These are phyloP conservation scores for Cheracebus regulus DNA, from an alignment of 2,797 vertebrate species.

Conservation along the genomic window DNA sequence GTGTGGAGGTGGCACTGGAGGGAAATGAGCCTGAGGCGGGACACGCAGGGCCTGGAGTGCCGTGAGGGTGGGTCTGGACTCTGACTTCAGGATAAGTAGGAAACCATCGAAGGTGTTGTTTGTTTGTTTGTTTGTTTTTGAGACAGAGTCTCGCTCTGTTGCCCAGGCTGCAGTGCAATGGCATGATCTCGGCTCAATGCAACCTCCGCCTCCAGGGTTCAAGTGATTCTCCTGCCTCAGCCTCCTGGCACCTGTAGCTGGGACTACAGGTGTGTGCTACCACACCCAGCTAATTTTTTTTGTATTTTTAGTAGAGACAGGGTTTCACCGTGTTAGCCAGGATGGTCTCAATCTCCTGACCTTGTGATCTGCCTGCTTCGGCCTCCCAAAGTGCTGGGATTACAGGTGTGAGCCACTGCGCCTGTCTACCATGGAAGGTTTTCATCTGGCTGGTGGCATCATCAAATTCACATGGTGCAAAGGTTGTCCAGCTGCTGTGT, in stretches of 20 bases:
- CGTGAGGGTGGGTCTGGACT: neutral
- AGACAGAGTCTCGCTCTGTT: neutral
- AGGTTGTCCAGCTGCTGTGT: neutral
- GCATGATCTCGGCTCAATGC: neutral
- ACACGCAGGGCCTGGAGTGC: neutral
- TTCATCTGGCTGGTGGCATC: neutral
- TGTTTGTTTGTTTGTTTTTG: neutral
- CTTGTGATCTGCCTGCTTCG: rapidly evolving
- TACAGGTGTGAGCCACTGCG: too few relatives aligned
- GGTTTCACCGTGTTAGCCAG: neutral
- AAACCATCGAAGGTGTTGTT: neutral
- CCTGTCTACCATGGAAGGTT: neutral
- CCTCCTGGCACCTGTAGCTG: neutral
- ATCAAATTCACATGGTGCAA: neutral
- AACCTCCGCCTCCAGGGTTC: neutral
- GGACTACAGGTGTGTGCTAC: neutral
- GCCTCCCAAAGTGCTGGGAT: neutral
- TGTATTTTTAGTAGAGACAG: neutral
- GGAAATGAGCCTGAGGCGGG: neutral
- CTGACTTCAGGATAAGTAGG: neutral
- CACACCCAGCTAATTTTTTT: neutral
- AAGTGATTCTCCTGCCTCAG: neutral
- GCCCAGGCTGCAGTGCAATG: neutral
- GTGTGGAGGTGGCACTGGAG: neutral
- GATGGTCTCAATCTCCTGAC: neutral